Percentiles rank a stretch among this genome's conserved stretches.
These are phyloP conservation scores for Zaprionus camerounensis DNA, from an alignment of 1,140 invertebrate genomes.

Conservation along the genomic window DNA sequence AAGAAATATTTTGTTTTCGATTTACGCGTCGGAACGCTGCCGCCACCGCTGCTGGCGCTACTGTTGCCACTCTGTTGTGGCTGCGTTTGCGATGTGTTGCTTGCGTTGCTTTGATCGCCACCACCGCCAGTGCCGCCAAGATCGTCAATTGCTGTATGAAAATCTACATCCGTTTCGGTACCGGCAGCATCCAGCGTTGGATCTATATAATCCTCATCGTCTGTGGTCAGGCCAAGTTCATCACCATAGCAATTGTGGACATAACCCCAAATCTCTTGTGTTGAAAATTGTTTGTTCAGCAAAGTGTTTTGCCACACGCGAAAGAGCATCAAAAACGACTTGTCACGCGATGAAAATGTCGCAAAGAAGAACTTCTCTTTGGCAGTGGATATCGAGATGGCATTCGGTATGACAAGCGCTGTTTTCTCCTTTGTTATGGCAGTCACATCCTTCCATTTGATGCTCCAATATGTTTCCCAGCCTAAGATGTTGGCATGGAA, in stretches of 20 bases:
- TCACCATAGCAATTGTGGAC: slow-evolving; percentile 95
- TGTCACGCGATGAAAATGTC: slow-evolving; percentile 95
- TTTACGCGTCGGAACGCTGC: slow-evolving; percentile 57
- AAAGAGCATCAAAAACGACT: slow-evolving; percentile 97
- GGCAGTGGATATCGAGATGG: slow-evolving; percentile 93
- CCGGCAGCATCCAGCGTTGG: slow-evolving; percentile 62
- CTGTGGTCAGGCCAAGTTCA: slow-evolving; percentile 95
- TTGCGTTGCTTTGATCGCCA: slow-evolving; percentile 50
- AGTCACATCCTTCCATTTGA: slow-evolving; percentile 95
- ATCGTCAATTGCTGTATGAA: slow-evolving; percentile 71
- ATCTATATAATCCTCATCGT: slow-evolving; percentile 94
- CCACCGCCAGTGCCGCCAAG: not conserved
- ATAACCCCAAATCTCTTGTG: slow-evolving; percentile 95
- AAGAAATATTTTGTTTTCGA: slow-evolving; percentile 79
- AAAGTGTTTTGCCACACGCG: slow-evolving; percentile 98
- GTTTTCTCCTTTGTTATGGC: slow-evolving; percentile 96
- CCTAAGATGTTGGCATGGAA: slow-evolving; percentile 98
- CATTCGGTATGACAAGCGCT: slow-evolving; percentile 97
- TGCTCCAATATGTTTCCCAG: slow-evolving; percentile 93
- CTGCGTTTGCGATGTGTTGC: slow-evolving; percentile 44
- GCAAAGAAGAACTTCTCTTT: slow-evolving; percentile 96
- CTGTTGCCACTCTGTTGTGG: slow-evolving; percentile 70
- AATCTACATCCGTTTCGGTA: slow-evolving; percentile 70
- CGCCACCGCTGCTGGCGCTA: slow-evolving; percentile 71
- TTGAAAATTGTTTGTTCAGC: slow-evolving; percentile 93